Evolutionary conservation across 2,113 vertebrate species (phyloP), one percentile per base, ranked within the genome.

Genomic region (Machaerirhynchus nigripectus): DNA sequence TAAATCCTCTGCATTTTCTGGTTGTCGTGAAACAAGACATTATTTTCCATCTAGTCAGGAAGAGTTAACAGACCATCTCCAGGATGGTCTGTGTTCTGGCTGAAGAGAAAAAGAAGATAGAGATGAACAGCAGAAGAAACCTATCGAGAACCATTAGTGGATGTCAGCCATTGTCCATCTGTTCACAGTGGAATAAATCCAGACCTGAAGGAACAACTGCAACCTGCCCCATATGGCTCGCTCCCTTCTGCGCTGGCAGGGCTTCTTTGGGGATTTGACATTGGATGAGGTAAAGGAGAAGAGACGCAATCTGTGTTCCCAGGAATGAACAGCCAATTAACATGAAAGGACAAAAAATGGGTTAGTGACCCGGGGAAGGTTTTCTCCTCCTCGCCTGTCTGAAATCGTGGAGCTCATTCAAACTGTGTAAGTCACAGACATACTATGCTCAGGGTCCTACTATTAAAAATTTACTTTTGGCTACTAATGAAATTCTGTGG

Each of bases 91-190:
- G 68, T 64, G 39, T 55, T 73, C 71, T 92, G 88, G 85, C 60
- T 90, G 59, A 90, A 84, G 90, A 90, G 79, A 74, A 80, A 88
- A 93, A 74, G 90, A 93, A 90, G 90, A 74, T 2, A 26, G 76
- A 93, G 92, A 76, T 71, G 92, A 96, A 77, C 64, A 84, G 71
- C 88, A 94, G 71, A 96, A 96, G 88, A 93, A 95, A 70, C 80
- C 73, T 52, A 93, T 93, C 3, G 81, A 94, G 96, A 87, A 90
- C 95, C 88, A 90, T 95, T 93, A 96, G 79, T 78, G 93, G 90
- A 96, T 84, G 96, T 92, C 80, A 88, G 92, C 96, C 96, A 95
- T 87, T 94, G 95, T 94, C 93, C 96, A 96, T 97, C 96, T 97
- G 96, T 92, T 96, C 96, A 84, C 68, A 81, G 64, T 92, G 96